These are phyloP conservation scores for Synodontis membranacea DNA, from an alignment of 2,113 vertebrate genomes.

Conservation along the genomic window DNA sequence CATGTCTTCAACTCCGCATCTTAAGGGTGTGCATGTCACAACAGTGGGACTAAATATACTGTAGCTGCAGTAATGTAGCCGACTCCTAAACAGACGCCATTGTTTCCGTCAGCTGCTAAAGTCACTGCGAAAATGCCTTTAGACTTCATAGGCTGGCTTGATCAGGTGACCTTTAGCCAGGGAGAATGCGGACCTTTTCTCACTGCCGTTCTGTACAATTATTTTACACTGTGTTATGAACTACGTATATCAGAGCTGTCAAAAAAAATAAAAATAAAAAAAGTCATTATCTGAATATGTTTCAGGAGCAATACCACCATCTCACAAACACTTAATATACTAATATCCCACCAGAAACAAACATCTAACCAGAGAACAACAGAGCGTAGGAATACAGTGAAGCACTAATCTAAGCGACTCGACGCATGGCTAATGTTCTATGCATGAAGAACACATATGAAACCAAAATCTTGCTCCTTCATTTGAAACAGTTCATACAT, in stretches of 20 bases:
- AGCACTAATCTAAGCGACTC: neutral
- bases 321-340: too few species aligned
- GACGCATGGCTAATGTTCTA: neutral
- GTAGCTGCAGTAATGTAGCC: conserved; percentile 60
- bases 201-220: neutral
- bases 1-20: conserved; percentile 20
- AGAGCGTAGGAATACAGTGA: neutral
- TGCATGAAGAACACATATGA: neutral
- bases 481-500: neutral
- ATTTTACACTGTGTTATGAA: neutral
- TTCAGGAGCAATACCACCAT: neutral
- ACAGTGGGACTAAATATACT: conserved; percentile 31
- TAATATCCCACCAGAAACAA: neutral
- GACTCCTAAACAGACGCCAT: conserved; percentile 64
- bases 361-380: neutral
- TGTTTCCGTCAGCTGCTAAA: conserved; percentile 67
- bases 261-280: too few species aligned
- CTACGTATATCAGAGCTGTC: neutral
- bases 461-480: neutral
- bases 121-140: conserved; percentile 63
- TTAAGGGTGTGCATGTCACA: conserved; percentile 31
- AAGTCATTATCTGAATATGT: neutral
- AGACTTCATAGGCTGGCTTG: conserved; percentile 38
- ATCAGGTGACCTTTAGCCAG: neutral
- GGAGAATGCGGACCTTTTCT: neutral